These are phyloP conservation scores for Armadillidium nasatum DNA, from an alignment of 1,140 invertebrate species.

Conservation along the genomic window DNA sequence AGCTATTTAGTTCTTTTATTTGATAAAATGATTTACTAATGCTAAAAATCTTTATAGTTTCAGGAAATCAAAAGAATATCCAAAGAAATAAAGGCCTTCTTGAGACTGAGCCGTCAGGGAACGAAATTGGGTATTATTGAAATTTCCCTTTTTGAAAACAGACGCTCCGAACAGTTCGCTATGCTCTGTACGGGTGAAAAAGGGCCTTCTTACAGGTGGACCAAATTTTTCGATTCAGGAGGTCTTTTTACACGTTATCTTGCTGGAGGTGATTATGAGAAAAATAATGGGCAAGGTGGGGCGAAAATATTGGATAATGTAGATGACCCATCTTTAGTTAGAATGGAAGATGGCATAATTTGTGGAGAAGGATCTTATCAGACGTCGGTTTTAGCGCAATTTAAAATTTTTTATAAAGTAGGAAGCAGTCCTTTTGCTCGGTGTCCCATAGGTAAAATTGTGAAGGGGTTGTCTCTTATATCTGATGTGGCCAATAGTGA, in stretches of 20 bases:
- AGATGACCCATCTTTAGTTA: neutral
- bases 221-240: neutral
- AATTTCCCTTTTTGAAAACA: neutral
- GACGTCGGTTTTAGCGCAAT: neutral
- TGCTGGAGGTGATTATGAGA: neutral
- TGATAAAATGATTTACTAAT: neutral
- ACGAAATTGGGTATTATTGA: neutral
- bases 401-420: neutral
- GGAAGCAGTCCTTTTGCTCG: conserved; percentile 1
- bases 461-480: neutral
- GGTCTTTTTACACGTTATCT: neutral
- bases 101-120: neutral
- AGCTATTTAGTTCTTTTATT: neutral
- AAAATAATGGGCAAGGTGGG: neutral
- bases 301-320: neutral
- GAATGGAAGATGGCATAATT: neutral
- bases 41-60: neutral
- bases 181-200: neutral
- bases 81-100: neutral
- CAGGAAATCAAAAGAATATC: neutral
- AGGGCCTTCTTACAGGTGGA: neutral
- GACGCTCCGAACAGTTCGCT: neutral
- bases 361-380: neutral
- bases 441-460: neutral
- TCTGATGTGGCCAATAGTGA: neutral